A percentile compares a stretch with the other conserved stretches of the same genome.
Conservation (phyloP, 92 coral and sea anemone genomes). For the Palythoa heliodiscus region DNA sequence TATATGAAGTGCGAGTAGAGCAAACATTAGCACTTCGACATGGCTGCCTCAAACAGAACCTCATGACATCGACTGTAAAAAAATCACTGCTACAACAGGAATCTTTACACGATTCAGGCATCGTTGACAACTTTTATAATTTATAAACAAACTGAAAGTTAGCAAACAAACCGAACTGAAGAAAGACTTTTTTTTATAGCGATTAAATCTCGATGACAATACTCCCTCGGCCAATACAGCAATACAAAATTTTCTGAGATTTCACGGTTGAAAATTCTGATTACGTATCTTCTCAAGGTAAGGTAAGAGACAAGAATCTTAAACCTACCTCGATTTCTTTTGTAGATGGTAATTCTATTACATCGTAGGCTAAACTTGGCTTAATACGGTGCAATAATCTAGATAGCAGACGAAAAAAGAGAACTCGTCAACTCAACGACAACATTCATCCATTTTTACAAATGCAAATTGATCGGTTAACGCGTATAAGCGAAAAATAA, state of each 20-base stretch:
- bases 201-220: neutral
- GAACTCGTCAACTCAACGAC: neutral
- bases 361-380: constrained; percentile 43
- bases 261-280: neutral
- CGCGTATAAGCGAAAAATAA: neutral
- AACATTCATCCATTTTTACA: neutral
- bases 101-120: neutral
- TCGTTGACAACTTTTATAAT: neutral
- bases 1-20: neutral
- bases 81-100: neutral
- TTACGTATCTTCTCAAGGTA: neutral
- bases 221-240: neutral
- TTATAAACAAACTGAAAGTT: neutral
- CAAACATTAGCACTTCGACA: neutral
- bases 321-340: constrained; percentile 37
- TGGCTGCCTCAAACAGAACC: neutral
- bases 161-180: neutral
- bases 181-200: neutral
- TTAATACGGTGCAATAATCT: constrained; percentile 41
- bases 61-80: neutral
- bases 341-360: constrained; percentile 34
- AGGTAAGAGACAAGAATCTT: neutral
- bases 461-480: neutral
- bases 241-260: neutral
- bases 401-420: neutral